These are phyloP conservation scores for Anastrepha ludens DNA, from an alignment of 1,140 invertebrate species.

Conservation along the genomic window DNA sequence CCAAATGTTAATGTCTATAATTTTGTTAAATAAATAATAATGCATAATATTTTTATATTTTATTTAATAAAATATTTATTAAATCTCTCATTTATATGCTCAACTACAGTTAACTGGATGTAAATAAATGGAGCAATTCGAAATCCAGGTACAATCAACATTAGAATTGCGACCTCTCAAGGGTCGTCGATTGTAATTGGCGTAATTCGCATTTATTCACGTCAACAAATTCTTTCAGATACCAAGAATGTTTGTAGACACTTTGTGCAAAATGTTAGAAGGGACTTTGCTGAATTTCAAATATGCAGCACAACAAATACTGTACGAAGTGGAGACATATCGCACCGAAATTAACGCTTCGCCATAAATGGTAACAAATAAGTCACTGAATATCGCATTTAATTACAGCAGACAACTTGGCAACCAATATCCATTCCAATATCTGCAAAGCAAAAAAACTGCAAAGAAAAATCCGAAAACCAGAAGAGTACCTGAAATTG, in stretches of 20 bases:
- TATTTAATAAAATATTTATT: background rate
- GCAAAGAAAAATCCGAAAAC: background rate
- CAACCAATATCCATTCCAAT: background rate
- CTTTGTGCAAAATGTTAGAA: background rate
- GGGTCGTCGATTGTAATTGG: background rate
- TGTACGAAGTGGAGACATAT: slow-evolving; percentile 1
- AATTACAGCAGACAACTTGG: slow-evolving; percentile 47
- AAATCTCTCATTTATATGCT: too few species aligned
- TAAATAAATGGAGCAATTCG: too few species aligned
- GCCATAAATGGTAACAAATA: slow-evolving; percentile 38
- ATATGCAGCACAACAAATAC: background rate
- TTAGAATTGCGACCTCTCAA: background rate
- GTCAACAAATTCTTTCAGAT: background rate
- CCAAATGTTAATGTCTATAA: background rate
- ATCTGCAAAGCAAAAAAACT: background rate
- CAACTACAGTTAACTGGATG: too few species aligned
- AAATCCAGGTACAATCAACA: background rate
- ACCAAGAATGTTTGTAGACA: background rate
- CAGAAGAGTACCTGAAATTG: background rate
- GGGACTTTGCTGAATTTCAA: slow-evolving; percentile 29
- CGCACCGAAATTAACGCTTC: slow-evolving; percentile 37
- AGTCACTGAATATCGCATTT: slow-evolving; percentile 51
- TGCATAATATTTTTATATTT: background rate
- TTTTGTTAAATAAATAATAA: background rate
- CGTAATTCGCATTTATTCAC: background rate